These are phyloP conservation scores for Gorsachius magnificus DNA, from an alignment of 2,797 vertebrate species.

Conservation along the genomic window DNA sequence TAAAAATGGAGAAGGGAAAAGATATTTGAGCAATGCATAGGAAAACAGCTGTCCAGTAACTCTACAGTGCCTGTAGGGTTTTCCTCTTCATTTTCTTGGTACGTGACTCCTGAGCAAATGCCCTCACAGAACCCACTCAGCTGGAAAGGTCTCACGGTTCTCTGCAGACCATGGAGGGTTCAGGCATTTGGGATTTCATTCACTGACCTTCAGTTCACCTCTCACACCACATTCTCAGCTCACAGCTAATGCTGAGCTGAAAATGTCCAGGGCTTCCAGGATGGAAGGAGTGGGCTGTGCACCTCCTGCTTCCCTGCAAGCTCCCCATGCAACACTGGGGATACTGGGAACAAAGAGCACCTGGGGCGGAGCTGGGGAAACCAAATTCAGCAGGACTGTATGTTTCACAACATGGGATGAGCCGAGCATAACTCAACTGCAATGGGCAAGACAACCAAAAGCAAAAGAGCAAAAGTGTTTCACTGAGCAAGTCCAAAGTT, in stretches of 20 bases:
- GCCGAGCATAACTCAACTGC: rapidly evolving
- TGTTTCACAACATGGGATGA: not conserved
- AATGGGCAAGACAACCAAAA: not conserved
- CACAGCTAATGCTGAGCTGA: not conserved
- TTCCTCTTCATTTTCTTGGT: not conserved
- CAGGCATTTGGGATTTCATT: not conserved
- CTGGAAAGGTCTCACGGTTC: not conserved
- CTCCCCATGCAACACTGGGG: rapidly evolving
- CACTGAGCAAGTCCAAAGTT: not conserved
- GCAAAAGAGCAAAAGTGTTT: not conserved
- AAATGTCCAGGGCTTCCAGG: not conserved
- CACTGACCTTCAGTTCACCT: not conserved
- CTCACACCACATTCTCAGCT: rapidly evolving
- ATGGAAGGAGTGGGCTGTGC: not conserved
- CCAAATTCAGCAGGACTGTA: not conserved
- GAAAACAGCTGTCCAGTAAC: not conserved
- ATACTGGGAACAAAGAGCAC: not conserved
- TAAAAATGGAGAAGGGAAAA: not conserved
- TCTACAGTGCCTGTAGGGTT: not conserved
- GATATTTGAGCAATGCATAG: not conserved
- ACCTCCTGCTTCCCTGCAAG: not conserved
- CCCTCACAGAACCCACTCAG: not conserved
- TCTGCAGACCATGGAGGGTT: not conserved
- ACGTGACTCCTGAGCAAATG: not conserved
- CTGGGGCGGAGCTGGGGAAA: not conserved